Evolutionary conservation across 1,140 invertebrate species (phyloP), one percentile per base, ranked within the genome.

Genomic region (Steinernema feltiae): DNA sequence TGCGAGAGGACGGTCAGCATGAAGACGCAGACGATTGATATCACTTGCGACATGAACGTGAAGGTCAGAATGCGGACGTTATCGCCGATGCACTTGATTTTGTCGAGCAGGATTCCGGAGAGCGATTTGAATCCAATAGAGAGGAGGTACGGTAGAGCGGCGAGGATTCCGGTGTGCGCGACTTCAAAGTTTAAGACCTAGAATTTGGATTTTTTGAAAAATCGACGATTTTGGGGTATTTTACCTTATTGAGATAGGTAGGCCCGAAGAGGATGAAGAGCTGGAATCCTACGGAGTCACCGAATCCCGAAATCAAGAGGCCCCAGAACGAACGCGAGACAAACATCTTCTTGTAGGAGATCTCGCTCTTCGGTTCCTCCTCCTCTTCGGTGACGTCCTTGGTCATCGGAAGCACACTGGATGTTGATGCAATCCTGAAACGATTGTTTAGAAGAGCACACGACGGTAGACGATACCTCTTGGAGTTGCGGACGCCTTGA

Each of bases 221-320:
- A n/a, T 46, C 7, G n/a, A n/a, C 7, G 41, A 46, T 7, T n/a
- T 46, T n/a, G 7, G 7, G 7, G 7, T 7, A 46, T n/a, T 46
- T 12, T 46, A 46, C 41, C 53, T 63, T 63, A 30, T 72, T 77
- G 24, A 82, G 73, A 53, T 82, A 80, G n/a, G 80, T 82, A n/a
- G 78, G 80, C 30, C 79, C 72, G 48, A 79, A 82, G 48, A 70
- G 73, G 41, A 71, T 78, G 30, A 81, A 69, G 69, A 82, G 41
- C 46, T 80, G 79, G 79, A 80, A 76, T 2, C 78, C 78, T 3
- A 79, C 76, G 70, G 80, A 80, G 53, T 80, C 80, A 21, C 78
- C 78, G 18, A 80, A 29, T 17, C 63, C 77, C 3, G 78, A 78
- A 48, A 80, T 72, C 27, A 80, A 74, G 12, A 80, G 78, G 21